Conservation (phyloP, 2,113 vertebrate genomes). For the Poeciliopsis occidentalis region DNA sequence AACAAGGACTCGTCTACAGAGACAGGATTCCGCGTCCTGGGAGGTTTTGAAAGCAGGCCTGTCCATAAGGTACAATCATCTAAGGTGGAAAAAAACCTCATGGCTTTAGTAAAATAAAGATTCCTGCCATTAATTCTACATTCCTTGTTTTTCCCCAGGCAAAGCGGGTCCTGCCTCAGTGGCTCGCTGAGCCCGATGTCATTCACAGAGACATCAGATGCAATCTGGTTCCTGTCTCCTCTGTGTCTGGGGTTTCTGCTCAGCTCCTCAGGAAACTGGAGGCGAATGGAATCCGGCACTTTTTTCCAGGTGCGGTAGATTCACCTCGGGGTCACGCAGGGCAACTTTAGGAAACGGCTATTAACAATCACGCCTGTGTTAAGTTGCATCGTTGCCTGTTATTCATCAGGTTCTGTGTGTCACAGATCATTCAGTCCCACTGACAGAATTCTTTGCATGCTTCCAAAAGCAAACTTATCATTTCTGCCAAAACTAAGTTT, state of each 20-base stretch:
- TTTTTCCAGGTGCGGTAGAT: slow-evolving; percentile 88
- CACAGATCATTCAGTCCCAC: too few species aligned
- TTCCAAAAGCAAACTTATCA: too few species aligned
- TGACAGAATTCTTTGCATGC: too few species aligned
- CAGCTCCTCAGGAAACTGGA: slow-evolving; percentile 82
- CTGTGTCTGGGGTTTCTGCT: slow-evolving; percentile 82
- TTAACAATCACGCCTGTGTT: too few species aligned
- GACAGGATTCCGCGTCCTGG: slow-evolving; percentile 76
- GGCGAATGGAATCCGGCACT: slow-evolving; percentile 81
- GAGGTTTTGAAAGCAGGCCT: slow-evolving; percentile 78
- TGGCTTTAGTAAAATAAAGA: background rate
- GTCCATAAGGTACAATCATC: slow-evolving; percentile 75
- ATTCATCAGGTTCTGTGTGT: too few species aligned
- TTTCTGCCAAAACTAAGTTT: too few species aligned
- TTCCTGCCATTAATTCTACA: background rate
- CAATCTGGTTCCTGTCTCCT: slow-evolving; percentile 78
- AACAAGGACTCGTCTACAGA: slow-evolving; percentile 11
- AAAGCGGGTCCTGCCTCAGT: slow-evolving; percentile 86
- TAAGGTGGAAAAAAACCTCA: background rate
- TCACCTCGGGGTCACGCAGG: too few species aligned
- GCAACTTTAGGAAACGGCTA: too few species aligned
- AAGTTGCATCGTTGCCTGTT: too few species aligned
- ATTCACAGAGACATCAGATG: slow-evolving; percentile 84
- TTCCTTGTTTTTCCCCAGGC: slow-evolving; percentile 74
- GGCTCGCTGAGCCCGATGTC: slow-evolving; percentile 87